phyloP scores from a whole-genome alignment of 92 coral and sea anemone genomes.

The Epizoanthus rinbou region DNA sequence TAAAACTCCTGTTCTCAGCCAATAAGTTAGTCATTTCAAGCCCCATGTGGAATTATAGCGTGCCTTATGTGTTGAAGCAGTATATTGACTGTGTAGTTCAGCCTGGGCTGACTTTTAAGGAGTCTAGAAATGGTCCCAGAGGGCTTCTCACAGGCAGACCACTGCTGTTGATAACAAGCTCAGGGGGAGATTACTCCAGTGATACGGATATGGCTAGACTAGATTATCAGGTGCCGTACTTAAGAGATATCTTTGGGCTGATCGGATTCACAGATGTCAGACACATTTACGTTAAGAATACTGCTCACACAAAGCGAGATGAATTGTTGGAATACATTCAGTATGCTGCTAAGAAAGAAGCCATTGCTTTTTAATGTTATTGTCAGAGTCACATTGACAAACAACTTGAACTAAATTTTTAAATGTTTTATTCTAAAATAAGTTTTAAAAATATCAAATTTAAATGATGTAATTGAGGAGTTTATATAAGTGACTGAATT shows the following conservation, averaged over 20 bases:
- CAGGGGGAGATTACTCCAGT: conserved; percentile 89
- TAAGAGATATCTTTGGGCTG: conserved; percentile 89
- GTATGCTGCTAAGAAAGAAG: conserved; percentile 61
- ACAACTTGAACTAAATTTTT: too few species aligned
- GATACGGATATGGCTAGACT: conserved; percentile 68
- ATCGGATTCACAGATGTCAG: conserved; percentile 93
- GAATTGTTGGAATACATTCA: conserved; percentile 56
- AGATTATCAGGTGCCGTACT: conserved; percentile 97
- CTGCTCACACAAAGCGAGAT: conserved; percentile 67
- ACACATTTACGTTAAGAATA: conserved; percentile 92
- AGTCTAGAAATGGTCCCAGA: conserved; percentile 76
- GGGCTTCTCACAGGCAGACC: conserved; percentile 87
- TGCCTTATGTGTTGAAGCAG: conserved; percentile 95
- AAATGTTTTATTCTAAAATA: too few species aligned
- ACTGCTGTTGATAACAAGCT: conserved; percentile 86
- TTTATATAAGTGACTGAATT: too few species aligned
- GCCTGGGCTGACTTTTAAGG: conserved; percentile 93
- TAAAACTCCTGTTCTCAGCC: conserved; percentile 80
- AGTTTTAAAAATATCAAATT: too few species aligned
- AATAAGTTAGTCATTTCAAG: conserved; percentile 88
- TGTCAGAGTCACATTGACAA: too few species aligned
- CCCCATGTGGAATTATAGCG: conserved; percentile 99
- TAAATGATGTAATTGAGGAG: too few species aligned
- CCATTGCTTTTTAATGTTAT: conserved; percentile 49
- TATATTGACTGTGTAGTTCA: conserved; percentile 98